Conservation (phyloP, 2,113 vertebrate genomes). For the Camelus bactrianus region DNA sequence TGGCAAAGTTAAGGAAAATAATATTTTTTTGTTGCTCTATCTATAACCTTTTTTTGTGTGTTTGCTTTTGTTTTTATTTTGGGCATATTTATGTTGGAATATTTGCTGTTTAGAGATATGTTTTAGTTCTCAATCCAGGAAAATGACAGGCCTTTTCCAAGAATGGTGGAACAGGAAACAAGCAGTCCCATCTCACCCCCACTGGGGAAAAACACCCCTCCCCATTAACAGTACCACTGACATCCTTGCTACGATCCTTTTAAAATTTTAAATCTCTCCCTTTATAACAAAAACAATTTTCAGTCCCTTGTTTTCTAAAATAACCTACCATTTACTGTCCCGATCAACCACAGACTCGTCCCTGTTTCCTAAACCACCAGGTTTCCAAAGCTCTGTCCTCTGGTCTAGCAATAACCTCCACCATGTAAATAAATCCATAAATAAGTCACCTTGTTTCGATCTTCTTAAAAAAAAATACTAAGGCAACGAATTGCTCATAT, state of each 20-base stretch:
- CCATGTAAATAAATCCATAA: not conserved
- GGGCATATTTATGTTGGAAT: no score
- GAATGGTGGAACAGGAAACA: not conserved
- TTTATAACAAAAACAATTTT: not conserved
- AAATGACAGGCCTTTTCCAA: not conserved
- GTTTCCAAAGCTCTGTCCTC: not conserved
- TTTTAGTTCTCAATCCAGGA: not conserved
- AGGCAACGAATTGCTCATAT: not conserved
- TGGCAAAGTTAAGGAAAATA: conserved; percentile 15
- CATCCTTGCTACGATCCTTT: not conserved
- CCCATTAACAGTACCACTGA: not conserved
- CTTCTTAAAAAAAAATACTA: not conserved
- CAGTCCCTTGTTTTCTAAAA: not conserved
- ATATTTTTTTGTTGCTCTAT: not conserved
- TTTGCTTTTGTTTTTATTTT: not conserved
- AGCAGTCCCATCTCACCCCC: no score
- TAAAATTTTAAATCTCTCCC: not conserved
- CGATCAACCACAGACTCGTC: not conserved
- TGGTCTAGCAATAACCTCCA: not conserved
- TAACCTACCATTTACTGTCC: no score
- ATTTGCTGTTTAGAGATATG: not conserved
- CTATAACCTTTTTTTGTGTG: not conserved
- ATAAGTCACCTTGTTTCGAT: conserved; percentile 15
- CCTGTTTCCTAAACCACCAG: not conserved
- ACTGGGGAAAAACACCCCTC: fast-evolving